A percentile compares a stretch with the other conserved stretches of the same genome.
These are phyloP conservation scores for Pogonognathellus flavescens DNA, from an alignment of 1,140 invertebrate species.

Conservation along the genomic window DNA sequence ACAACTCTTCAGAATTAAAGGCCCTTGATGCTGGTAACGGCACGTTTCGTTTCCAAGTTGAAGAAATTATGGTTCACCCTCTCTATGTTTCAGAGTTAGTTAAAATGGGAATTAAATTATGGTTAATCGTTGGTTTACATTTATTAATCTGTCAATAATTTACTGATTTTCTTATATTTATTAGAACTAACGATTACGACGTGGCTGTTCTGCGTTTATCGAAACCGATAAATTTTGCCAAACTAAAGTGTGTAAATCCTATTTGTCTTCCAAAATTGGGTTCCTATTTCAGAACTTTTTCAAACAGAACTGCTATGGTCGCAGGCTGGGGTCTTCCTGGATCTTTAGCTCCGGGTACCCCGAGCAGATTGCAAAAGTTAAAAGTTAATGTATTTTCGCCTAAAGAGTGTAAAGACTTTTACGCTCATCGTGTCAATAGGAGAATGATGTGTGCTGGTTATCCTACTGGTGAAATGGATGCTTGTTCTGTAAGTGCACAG, in stretches of 20 bases:
- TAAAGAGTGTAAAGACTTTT: conserved; percentile 58
- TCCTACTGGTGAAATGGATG: conserved; percentile 56
- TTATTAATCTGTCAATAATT: too few relatives aligned
- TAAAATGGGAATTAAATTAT: neutral
- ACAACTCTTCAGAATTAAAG: neutral
- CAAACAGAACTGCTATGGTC: conserved; percentile 48
- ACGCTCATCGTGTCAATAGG: conserved; percentile 59
- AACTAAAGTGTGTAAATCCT: conserved; percentile 14
- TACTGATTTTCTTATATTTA: neutral
- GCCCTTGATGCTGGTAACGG: conserved; percentile 58
- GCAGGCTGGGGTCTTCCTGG: conserved; percentile 58
- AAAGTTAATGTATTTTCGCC: conserved; percentile 60
- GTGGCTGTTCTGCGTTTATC: conserved; percentile 53
- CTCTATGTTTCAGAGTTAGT: conserved; percentile 63
- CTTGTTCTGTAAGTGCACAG: conserved; percentile 58
- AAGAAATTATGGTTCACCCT: conserved; percentile 65
- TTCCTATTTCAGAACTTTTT: conserved; percentile 57
- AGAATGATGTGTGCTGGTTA: conserved; percentile 65
- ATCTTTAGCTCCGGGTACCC: conserved; percentile 40
- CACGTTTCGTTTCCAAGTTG: conserved; percentile 49
- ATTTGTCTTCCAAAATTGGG: conserved; percentile 60
- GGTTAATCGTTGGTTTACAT: too few relatives aligned
- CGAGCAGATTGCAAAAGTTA: conserved; percentile 58
- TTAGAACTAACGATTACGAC: conserved; percentile 65
- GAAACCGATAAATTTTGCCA: conserved; percentile 44